Base-by-base conservation (phyloP, 2,888 invertebrate genomes). In the Glyphotaelius pellucidus region DNA sequence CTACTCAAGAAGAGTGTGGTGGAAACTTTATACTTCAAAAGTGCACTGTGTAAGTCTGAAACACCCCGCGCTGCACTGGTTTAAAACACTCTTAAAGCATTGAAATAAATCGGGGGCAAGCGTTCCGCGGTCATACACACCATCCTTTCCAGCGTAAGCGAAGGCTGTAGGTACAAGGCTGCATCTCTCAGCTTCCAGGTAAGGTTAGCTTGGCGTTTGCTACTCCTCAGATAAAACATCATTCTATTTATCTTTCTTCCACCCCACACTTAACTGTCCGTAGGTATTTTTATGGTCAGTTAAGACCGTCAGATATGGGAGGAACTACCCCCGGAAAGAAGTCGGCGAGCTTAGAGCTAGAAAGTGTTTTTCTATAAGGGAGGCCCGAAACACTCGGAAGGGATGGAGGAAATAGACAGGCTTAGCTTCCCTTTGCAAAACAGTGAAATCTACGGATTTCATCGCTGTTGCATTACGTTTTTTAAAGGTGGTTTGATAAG, bases 271-370 rank as follows among this genome's bases (percentile, higher is more conserved):
- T 93, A 92, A 92, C 88, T 89, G 90, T 89, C 89, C 89, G 92
- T 89, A 83, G 92, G 93, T 92, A 93, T 93, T 93, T 93, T 93
- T 93, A 93, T 93, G 92, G 92, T 91, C 92, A 85, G 92, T 93
- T 93, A 93, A 93, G 93, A 91, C 92, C 90, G 84, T 79, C 91
- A 85, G 93, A 93, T 92, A 92, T 89, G 85, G 84, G 81, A 31
- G 80, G 38, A 47, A 81, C 85, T 85, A 32, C 91, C 67, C n/a
- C 80, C 30, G 47, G 67, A 47, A 81, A 42, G 52, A 86, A 80
- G 83, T 67, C 92, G 90, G 52, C 80, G 67, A 67, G 90, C 87
- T 92, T 90, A 90, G 42, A 67, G 67, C 80, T 47, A 52, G 92
- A 92, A 92, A 92, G 92, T 92, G 92, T 90, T 92, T 92, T 92